Evolutionary conservation across 2,888 invertebrate species (phyloP).

Genomic region (Argynnis bischoffii): DNA sequence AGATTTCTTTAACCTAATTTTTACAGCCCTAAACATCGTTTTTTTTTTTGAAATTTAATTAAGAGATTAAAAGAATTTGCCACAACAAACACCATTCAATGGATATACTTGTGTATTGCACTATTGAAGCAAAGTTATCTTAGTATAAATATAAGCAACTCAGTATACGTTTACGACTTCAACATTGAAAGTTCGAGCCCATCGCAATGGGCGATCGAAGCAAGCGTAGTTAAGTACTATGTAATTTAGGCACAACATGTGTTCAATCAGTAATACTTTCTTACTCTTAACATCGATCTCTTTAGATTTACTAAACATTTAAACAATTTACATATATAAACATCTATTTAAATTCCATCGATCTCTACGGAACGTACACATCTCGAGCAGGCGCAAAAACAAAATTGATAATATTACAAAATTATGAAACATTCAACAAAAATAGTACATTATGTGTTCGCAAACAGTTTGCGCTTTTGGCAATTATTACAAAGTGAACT

Average conservation of each 20-base stretch:
- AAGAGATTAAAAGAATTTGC: constrained; percentile 53
- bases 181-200: constrained; percentile 27
- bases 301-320: constrained; percentile 32
- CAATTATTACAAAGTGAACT: constrained; percentile 62
- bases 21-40: constrained; percentile 65
- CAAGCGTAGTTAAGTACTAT: constrained; percentile 48
- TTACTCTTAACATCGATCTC: constrained; percentile 12
- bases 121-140: constrained; percentile 53
- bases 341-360: constrained; percentile 31
- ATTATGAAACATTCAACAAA: constrained; percentile 20
- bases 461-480: constrained; percentile 24
- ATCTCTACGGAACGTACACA: constrained; percentile 24
- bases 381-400: constrained; percentile 21
- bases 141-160: constrained; percentile 32
- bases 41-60: constrained; percentile 21
- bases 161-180: constrained; percentile 30
- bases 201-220: constrained; percentile 21
- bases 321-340: constrained; percentile 32
- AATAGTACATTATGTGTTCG: constrained; percentile 37
- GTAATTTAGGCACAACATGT: constrained; percentile 48
- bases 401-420: constrained; percentile 24
- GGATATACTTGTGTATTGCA: constrained; percentile 70
- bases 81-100: constrained; percentile 67
- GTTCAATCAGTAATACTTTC: constrained; percentile 36
- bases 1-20: constrained; percentile 66